Evolutionary conservation across 2,888 invertebrate species (phyloP), one percentile per base, ranked within the genome.

Genomic region (Byasa hedistus): DNA sequence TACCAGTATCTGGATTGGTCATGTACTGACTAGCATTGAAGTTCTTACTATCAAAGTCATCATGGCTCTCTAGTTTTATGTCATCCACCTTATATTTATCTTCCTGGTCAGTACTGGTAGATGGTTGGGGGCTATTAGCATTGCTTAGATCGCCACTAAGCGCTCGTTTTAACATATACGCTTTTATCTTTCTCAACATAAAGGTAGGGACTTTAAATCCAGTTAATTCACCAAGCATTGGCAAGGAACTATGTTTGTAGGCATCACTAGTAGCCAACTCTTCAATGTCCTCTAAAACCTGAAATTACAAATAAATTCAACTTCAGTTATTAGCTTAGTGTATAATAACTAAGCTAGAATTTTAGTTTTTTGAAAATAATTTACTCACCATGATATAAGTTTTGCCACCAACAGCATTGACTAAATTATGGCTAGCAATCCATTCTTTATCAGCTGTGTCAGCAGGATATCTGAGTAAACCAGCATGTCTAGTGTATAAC

Each of bases 381-480:
- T 60, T 36, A 69, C 74, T 74, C 73, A 92, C 93, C 93, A 96
- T 93, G 71, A 96, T 93, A 76, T 96, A 96, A 1, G 96, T 96
- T 85, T 95, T 95, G 5, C 96, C 96, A 0, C 96, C 96, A 65
- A 95, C 95, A 44, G 95, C 95, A 69, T 96, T 95, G 85, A 95
- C 96, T 69, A 95, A 86, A 77, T 95, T 95, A 75, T 95, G 94
- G 69, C 94, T 95, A 56, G 95, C 94, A 61, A 96, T 92, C 96
- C 96, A 96, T 77, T 96, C 95, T 78, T 96, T 96, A 79, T 96
- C 96, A 70, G 95, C 95, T 62, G 94, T 94, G 77, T 96, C 96
- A 5, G 96, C 96, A 24, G 95, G 94, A 83, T 96, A 96, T 79
- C 95, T 92, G 61, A 96, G 94, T 57, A 96, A 79, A 57, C 95